These are phyloP conservation scores for Serrognathus titanus DNA, from an alignment of 2,888 invertebrate genomes.

Conservation along the genomic window DNA sequence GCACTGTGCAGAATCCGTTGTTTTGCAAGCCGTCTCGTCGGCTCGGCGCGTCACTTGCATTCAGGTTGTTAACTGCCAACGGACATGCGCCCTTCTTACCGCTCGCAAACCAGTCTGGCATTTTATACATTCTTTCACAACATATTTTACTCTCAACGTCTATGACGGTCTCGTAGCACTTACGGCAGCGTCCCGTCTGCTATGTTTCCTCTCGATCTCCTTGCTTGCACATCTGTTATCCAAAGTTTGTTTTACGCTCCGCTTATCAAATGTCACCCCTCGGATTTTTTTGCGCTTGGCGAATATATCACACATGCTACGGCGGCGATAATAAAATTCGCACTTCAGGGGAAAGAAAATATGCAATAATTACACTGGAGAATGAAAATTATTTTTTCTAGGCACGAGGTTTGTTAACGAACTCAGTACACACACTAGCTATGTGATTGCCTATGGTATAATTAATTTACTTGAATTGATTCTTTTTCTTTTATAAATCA, in stretches of 20 bases:
- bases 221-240: slow-evolving; percentile 12
- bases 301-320: too few species aligned
- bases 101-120: slow-evolving; percentile 42
- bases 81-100: slow-evolving; percentile 36
- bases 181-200: slow-evolving; percentile 17
- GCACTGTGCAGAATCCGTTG: slow-evolving; percentile 47
- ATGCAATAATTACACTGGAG: too few species aligned
- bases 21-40: slow-evolving; percentile 47
- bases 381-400: too few species aligned
- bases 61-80: slow-evolving; percentile 39
- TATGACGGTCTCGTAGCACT: slow-evolving; percentile 12
- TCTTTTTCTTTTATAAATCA: too few species aligned
- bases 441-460: too few species aligned
- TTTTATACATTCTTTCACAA: slow-evolving; percentile 31
- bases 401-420: too few species aligned
- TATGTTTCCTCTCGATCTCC: slow-evolving; percentile 19
- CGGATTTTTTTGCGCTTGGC: too few species aligned
- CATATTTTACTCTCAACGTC: slow-evolving; percentile 12
- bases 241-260: not conserved
- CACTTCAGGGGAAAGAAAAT: too few species aligned
- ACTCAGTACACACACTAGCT: too few species aligned
- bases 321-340: too few species aligned
- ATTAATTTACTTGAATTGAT: too few species aligned
- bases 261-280: slow-evolving; percentile 2
- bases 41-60: slow-evolving; percentile 40